Conservation (phyloP, 2,888 invertebrate species). For the Chesias legatella region DNA sequence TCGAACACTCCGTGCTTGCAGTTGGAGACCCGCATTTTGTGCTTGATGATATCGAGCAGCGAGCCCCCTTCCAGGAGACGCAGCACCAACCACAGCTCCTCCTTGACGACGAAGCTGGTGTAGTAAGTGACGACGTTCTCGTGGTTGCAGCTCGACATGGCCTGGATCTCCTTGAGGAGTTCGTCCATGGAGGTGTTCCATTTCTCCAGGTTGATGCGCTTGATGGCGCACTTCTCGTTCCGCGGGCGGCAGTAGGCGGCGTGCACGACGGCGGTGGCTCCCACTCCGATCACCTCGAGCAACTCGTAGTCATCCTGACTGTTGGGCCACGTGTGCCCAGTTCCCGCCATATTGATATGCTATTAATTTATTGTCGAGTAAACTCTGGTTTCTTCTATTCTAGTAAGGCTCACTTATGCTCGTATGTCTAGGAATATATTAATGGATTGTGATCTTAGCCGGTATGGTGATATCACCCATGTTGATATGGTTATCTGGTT, state of each 20-base stretch:
- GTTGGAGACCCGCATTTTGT: slow-evolving; percentile 94
- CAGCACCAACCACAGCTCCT: slow-evolving; percentile 99
- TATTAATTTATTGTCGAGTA: slow-evolving; percentile 23
- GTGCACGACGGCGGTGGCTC: slow-evolving; percentile 99
- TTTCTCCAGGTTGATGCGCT: slow-evolving; percentile 99
- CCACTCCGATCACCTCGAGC: slow-evolving; percentile 96
- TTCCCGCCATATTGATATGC: slow-evolving; percentile 50
- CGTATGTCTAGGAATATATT: slow-evolving; percentile 41
- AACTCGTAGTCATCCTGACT: slow-evolving; percentile 96
- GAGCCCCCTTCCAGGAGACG: slow-evolving; percentile 97
- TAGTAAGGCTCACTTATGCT: slow-evolving; percentile 62
- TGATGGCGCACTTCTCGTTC: slow-evolving; percentile 98
- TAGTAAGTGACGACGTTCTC: slow-evolving; percentile 99
- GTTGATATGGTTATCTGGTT: slow-evolving; percentile 57
- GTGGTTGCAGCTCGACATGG: slow-evolving; percentile 99
- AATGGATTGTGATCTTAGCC: slow-evolving; percentile 31
- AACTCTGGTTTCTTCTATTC: slow-evolving; percentile 37
- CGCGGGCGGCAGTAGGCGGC: slow-evolving; percentile 96
- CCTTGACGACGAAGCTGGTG: slow-evolving; percentile 98
- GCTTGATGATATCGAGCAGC: slow-evolving; percentile 95
- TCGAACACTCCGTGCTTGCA: slow-evolving; percentile 99
- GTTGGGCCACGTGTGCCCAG: slow-evolving; percentile 89
- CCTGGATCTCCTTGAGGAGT: slow-evolving; percentile 94
- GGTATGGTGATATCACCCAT: slow-evolving; percentile 55
- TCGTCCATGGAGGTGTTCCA: slow-evolving; percentile 99